Conservation (phyloP, 2,797 vertebrate species). For the Decapterus maruadsi region DNA sequence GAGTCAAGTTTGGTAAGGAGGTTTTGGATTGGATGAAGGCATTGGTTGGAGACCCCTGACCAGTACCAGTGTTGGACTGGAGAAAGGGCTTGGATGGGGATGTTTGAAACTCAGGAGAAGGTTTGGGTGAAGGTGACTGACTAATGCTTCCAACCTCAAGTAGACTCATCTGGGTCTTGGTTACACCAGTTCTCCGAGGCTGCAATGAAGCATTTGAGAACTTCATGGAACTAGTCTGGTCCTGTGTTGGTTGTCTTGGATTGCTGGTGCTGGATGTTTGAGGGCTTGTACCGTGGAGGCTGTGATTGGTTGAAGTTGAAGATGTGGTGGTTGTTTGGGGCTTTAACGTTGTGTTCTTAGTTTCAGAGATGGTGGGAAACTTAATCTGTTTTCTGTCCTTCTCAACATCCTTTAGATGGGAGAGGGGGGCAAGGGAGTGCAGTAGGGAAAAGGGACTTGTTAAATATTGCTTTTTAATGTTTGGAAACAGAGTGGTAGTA, state of each 20-base stretch:
- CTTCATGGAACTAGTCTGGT: neutral
- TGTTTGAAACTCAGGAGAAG: neutral
- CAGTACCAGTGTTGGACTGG: neutral
- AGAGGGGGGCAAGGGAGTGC: neutral
- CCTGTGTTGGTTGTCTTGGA: neutral
- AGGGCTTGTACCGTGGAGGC: neutral
- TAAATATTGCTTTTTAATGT: slow-evolving; percentile 1
- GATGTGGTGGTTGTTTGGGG: neutral
- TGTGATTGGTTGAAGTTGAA: neutral
- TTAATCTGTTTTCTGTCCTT: neutral
- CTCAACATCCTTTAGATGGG: neutral
- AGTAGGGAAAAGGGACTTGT: neutral
- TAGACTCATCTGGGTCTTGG: neutral
- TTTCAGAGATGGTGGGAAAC: neutral
- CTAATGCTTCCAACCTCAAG: neutral
- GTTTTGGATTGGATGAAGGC: neutral
- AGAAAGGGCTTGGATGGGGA: neutral
- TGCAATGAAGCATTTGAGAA: neutral
- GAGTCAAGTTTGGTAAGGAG: neutral
- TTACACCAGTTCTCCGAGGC: neutral
- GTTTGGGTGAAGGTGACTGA: neutral
- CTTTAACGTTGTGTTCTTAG: neutral
- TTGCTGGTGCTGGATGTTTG: neutral
- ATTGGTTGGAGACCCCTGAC: neutral
- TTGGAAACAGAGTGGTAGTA: neutral